Percentiles rank a stretch among this genome's conserved stretches.
Conservation (phyloP, 2,113 vertebrate genomes). For the Pelobates fuscus region DNA sequence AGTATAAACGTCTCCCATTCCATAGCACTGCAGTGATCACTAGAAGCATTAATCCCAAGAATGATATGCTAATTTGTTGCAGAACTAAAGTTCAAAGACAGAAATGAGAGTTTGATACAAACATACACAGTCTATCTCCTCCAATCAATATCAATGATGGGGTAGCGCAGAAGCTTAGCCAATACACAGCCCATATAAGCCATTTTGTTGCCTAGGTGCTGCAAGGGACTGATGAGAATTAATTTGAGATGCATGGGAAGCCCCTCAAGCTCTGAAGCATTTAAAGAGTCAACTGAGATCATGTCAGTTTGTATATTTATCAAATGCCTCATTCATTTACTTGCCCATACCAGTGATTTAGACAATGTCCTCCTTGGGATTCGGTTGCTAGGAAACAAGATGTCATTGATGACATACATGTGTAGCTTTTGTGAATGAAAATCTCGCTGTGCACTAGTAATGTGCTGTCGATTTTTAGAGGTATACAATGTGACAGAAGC, state of each 20-base stretch:
- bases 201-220: slow-evolving; percentile 23
- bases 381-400: slow-evolving; percentile 42
- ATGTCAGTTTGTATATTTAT: slow-evolving; percentile 46
- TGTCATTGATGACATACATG: slow-evolving; percentile 35
- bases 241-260: slow-evolving; percentile 10
- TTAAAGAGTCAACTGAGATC: slow-evolving; percentile 49
- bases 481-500: slow-evolving; percentile 4
- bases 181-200: not conserved
- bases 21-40: too few species aligned
- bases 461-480: not conserved
- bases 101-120: slow-evolving; percentile 28
- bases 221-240: slow-evolving; percentile 7
- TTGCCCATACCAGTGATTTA: slow-evolving; percentile 3
- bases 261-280: slow-evolving; percentile 33
- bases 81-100: not conserved
- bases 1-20: too few species aligned
- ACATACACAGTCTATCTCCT: not conserved
- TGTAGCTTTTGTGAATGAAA: slow-evolving; percentile 47
- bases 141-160: slow-evolving; percentile 23
- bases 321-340: slow-evolving; percentile 48
- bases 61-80: slow-evolving; percentile 1
- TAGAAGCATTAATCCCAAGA: too few species aligned
- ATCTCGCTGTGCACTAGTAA: slow-evolving; percentile 28
- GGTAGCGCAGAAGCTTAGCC: not conserved
- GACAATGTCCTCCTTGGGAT: slow-evolving; percentile 34